Evolutionary conservation across 2,113 vertebrate genomes (phyloP), one percentile per base, ranked within the genome.

Genomic region (Mellivora capensis): DNA sequence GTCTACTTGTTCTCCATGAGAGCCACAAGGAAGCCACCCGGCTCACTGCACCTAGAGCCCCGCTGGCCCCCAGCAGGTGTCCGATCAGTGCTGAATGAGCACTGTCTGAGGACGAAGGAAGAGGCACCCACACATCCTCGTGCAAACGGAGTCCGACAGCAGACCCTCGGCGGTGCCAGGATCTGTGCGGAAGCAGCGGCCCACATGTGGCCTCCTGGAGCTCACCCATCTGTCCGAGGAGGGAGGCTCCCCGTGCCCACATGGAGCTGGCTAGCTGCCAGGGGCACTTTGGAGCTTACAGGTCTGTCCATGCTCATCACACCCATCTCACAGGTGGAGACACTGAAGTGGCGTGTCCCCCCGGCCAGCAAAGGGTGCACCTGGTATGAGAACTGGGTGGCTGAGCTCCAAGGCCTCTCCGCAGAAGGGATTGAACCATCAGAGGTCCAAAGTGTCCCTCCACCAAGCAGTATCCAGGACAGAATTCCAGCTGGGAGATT

Each of bases 221-320:
- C 18, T 23, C 71, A 25, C 37, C 4, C 11, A 10, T 13, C 37
- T 39, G 3, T 7, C 37, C 2, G 0, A 25, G 37, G 59, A 77
- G 37, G 47, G 15, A 54, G 18, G 34, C 6, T 17, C 59, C 29
- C 47, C 31, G 44, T 5, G 9, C 27, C 57, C 82, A 23, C 23
- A 0, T 0, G n/a, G 69, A 37, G 34, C 21, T 1, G 2, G 12
- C 42, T 49, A 37, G 7, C 3, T 2, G 12, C 42, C 34, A 17
- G 4, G 4, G 1, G 10, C 76, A 15, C 37, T 59, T 21, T 39
- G 25, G 52, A 52, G 34, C 52, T 61, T 29, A 37, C 39, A 27
- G 1, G 2, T n/a, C 42, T 0, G 18, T 1, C 29, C 0, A 0
- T 1, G 2, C 8, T 14, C 64, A 47, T 20, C 84, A 25, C 1